Conservation (phyloP, 1,140 invertebrate species). For the Berghia stephanieae region DNA sequence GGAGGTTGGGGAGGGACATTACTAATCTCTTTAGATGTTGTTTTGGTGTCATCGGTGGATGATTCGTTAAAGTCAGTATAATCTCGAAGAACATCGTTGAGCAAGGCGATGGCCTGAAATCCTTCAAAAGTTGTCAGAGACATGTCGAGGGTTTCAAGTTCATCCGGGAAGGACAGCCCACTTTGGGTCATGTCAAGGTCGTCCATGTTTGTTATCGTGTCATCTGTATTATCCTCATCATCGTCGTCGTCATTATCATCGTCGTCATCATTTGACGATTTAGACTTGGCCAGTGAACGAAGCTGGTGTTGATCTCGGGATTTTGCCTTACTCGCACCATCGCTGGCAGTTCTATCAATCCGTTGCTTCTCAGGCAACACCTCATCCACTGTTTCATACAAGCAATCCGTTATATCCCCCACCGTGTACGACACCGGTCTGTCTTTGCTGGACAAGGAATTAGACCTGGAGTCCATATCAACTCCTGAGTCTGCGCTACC, state of each 20-base stretch:
- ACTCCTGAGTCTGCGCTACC: constrained; percentile 5
- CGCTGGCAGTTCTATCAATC: background rate
- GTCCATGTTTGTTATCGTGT: no score
- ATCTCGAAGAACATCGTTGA: constrained; percentile 55
- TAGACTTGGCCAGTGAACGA: background rate
- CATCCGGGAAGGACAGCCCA: no score
- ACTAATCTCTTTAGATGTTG: no score
- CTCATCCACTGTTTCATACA: constrained; percentile 26
- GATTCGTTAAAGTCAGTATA: constrained; percentile 44
- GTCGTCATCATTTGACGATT: no score
- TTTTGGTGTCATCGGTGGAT: constrained; percentile 36
- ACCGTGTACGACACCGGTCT: constrained; percentile 27
- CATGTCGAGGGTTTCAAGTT: no score
- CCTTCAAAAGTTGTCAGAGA: constrained; percentile 45
- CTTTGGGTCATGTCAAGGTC: no score
- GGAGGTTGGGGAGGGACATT: no score
- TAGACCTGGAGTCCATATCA: no score
- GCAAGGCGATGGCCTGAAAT: constrained; percentile 48
- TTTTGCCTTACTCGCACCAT: background rate
- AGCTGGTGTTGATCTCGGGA: background rate
- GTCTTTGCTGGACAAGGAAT: background rate
- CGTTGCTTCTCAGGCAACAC: background rate
- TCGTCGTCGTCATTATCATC: no score
- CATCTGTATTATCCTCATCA: no score
- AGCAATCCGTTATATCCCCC: constrained; percentile 34